A percentile compares a stretch with the other conserved stretches of the same genome.
Evolutionary conservation across 1,140 invertebrate species (phyloP).

Genomic region (Lepidostoma basale): DNA sequence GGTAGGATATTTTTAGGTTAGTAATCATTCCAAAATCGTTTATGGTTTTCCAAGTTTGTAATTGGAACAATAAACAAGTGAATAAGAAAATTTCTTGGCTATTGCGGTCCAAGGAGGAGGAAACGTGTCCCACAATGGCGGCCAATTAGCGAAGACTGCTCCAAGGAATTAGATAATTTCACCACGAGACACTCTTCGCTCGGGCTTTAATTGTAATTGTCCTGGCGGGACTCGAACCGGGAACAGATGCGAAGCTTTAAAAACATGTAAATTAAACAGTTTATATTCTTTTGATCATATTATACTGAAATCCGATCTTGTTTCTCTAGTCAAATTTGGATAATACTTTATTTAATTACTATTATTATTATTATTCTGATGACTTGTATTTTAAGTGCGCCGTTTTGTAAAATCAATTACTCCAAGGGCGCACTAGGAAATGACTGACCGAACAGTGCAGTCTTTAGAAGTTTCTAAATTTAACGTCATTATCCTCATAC

Average conservation of each 20-base stretch:
- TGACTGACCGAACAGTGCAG: no score
- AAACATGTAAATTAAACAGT: slow-evolving; percentile 24
- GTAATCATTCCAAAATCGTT: background rate
- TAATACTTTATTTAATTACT: no score
- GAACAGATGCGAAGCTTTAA: background rate
- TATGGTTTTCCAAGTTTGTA: background rate
- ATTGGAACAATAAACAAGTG: slow-evolving; percentile 5
- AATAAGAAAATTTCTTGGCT: background rate
- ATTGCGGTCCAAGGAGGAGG: background rate
- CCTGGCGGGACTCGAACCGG: slow-evolving; percentile 6
- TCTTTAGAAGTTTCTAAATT: no score
- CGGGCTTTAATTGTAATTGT: slow-evolving; percentile 7
- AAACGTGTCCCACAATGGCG: slow-evolving; percentile 9
- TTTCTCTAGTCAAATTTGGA: no score
- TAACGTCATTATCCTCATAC: no score
- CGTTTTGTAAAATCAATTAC: no score
- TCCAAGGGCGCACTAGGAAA: no score
- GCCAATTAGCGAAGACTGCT: slow-evolving; percentile 14
- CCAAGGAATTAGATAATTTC: slow-evolving; percentile 20
- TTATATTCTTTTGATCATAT: background rate
- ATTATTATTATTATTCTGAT: no score
- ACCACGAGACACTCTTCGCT: background rate
- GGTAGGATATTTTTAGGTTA: no score
- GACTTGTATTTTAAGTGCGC: no score
- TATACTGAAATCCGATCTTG: no score